Percentiles rank a stretch among this genome's conserved stretches.
These are phyloP conservation scores for Epistrophella euchroma DNA, from an alignment of 2,888 invertebrate genomes.

Conservation along the genomic window DNA sequence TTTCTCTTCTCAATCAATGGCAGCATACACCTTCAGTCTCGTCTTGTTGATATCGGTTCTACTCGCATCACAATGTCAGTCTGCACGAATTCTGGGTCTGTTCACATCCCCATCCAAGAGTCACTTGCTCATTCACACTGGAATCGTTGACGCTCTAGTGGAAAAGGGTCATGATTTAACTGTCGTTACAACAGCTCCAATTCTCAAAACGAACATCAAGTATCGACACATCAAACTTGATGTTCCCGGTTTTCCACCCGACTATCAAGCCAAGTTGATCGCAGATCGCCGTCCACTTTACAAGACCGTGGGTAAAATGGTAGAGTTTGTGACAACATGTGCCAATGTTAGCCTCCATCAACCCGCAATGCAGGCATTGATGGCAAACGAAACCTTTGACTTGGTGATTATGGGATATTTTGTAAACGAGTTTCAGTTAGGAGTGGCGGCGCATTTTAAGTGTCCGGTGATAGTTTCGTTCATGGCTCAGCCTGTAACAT, in stretches of 20 bases:
- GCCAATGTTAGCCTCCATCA: constrained; percentile 74
- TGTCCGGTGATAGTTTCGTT: constrained; percentile 80
- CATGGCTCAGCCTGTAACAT: constrained; percentile 76
- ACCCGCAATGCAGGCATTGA: constrained; percentile 74
- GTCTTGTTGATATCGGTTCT: constrained; percentile 8
- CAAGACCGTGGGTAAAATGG: constrained; percentile 9
- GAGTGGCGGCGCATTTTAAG: constrained; percentile 80
- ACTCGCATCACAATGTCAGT: constrained; percentile 9
- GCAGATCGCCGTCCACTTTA: constrained; percentile 66
- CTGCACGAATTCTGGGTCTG: constrained; percentile 80
- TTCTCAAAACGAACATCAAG: constrained; percentile 77
- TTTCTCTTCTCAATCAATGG: constrained; percentile 5
- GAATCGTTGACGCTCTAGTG: constrained; percentile 79
- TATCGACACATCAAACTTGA: constrained; percentile 76
- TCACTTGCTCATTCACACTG: constrained; percentile 80
- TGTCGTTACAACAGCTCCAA: constrained; percentile 77
- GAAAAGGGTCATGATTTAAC: constrained; percentile 81
- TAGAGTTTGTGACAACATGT: constrained; percentile 44
- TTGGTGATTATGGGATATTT: constrained; percentile 80
- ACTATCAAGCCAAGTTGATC: constrained; percentile 65
- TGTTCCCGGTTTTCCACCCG: constrained; percentile 58
- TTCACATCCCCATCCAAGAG: constrained; percentile 80
- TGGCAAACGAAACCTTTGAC: constrained; percentile 79
- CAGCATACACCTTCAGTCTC: neutral
- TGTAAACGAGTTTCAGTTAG: constrained; percentile 80